Base-by-base conservation (phyloP, 1,140 invertebrate genomes). In the Parasteatoda tepidariorum region DNA sequence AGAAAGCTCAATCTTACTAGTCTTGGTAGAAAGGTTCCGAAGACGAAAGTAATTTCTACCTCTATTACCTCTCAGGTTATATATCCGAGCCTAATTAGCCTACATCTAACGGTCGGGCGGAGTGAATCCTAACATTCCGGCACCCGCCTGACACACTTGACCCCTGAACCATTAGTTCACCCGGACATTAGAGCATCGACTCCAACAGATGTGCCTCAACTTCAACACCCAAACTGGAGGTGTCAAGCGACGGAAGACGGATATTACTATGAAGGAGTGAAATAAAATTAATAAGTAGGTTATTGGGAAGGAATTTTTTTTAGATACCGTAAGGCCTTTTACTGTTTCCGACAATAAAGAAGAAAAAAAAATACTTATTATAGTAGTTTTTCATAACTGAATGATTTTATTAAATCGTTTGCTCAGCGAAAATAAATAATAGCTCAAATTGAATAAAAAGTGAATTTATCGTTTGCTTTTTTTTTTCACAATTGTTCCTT, bases 161-260 rank as follows among this genome's bases (percentile, higher is more conserved):
- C 81, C 81, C 81, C 31, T 83, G 81, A 83, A 74, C 81, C 81
- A 66, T 66, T 33, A 73, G 81, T 83, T 73, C 81, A 83, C 70
- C 81, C 81, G 81, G 81, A 83, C 57, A 70, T 66, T 41, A 15
- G 61, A 57, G 78, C 66, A 74, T 34, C 24, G 41, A 57, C 70
- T 33, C 13, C 31, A 28, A 30, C 22, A 18, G n/a, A 48, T 71
- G 48, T 15, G 30, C 26, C 38, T 38, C n/a, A 28, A 18, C 34
- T 67, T 28, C 31, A 57, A 31, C 18, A 48, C 62, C 76, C 55
- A 28, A 22, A 18, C 3, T 30, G 34, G 66, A 7, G 30, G 48
- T 18, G 34, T 31, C 30, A 78, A 18, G 61, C 24, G 11, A 13
- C 26, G 7, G n/a, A 18, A 18, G 55, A 22, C 34, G 74, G 75